Percentiles rank a stretch among this genome's conserved stretches.
Evolutionary conservation across 2,113 vertebrate genomes (phyloP).

Genomic region (Noctilio leporinus): DNA sequence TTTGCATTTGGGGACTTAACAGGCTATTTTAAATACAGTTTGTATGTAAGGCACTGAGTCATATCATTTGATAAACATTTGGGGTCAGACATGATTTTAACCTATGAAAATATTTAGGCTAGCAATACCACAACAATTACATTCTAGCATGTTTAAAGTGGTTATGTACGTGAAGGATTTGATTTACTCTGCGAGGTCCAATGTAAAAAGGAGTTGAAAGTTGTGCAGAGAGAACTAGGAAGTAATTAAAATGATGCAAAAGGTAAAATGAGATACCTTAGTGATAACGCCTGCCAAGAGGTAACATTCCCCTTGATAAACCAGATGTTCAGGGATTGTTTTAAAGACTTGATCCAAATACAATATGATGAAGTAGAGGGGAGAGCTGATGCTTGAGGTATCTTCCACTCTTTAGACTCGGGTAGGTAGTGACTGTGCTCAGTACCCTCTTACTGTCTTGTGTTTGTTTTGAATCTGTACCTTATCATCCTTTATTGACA

Average conservation of each 20-base stretch:
- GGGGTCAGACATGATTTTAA: not conserved
- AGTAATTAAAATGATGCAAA: not conserved
- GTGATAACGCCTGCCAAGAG: not conserved
- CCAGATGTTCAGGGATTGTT: not conserved
- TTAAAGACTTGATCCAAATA: not conserved
- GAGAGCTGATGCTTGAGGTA: not conserved
- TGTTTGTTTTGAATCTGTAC: not conserved
- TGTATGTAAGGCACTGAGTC: fast-evolving
- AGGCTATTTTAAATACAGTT: not conserved
- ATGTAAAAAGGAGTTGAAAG: not conserved
- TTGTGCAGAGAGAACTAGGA: not conserved
- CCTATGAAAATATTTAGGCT: not conserved
- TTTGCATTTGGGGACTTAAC: not conserved
- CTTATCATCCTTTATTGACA: not conserved
- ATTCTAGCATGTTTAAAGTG: not conserved
- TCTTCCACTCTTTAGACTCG: not conserved
- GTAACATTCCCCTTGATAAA: not conserved
- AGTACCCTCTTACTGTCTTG: not conserved
- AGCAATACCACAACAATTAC: not conserved
- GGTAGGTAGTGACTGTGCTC: too few relatives aligned
- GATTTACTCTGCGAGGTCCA: not conserved
- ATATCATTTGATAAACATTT: not conserved
- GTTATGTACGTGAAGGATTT: not conserved
- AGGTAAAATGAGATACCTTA: not conserved
- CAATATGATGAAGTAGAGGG: fast-evolving